Evolutionary conservation across 2,888 invertebrate species (phyloP).

Genomic region (Anoplius nigerrimus): DNA sequence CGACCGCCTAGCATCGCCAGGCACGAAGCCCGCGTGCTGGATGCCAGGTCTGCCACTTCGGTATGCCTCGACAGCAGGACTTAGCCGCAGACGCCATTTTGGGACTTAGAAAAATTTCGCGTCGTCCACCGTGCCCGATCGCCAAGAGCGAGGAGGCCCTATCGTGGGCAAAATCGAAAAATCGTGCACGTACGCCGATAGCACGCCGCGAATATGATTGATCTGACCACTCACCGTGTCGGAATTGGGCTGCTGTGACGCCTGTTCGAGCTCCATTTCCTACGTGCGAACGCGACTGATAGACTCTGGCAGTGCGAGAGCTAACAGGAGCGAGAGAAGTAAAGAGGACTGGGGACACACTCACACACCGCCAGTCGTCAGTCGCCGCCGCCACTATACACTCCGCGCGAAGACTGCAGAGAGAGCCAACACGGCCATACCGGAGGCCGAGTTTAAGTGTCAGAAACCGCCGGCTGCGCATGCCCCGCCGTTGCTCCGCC

Average conservation of each 20-base stretch:
- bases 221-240: conserved; percentile 65
- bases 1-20: conserved; percentile 1
- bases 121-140: conserved; percentile 73
- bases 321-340: conserved; percentile 38
- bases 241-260: conserved; percentile 59
- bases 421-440: conserved; percentile 51
- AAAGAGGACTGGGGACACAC: conserved; percentile 46
- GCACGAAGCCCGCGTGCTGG: conserved; percentile 17
- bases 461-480: conserved; percentile 79
- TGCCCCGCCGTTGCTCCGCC: conserved; percentile 72
- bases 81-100: conserved; percentile 91
- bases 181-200: conserved; percentile 50
- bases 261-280: conserved; percentile 71
- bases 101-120: conserved; percentile 86
- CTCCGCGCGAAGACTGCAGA: conserved; percentile 45
- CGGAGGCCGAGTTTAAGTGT: conserved; percentile 77
- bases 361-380: conserved; percentile 36
- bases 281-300: conserved; percentile 57
- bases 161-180: conserved; percentile 39
- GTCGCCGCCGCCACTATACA: conserved; percentile 34
- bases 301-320: conserved; percentile 56
- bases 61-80: conserved; percentile 74
- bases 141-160: conserved; percentile 76
- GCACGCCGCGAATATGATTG: conserved; percentile 17
- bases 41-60: conserved; percentile 45